Evolutionary conservation across 2,113 vertebrate species (phyloP), one percentile per base, ranked within the genome.

Genomic region (Sterna hirundo): DNA sequence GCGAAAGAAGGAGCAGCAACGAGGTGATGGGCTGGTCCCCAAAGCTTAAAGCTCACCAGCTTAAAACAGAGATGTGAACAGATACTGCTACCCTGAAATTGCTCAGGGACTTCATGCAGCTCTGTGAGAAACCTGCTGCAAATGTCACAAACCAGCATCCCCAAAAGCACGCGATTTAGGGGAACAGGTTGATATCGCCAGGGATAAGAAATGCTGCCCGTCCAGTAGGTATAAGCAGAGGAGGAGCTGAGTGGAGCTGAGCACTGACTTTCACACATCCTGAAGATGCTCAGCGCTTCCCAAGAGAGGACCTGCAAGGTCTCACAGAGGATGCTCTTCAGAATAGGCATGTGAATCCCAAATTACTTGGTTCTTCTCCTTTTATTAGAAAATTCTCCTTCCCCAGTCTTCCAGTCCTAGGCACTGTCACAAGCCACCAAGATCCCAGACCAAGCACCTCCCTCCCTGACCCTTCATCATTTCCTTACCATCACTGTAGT

Each of bases 401-500:
- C 29, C 46, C 65, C 60, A 25, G 23, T 34, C 15, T 74, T 52
- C 29, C 52, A 44, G 52, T 13, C 25, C 77, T 49, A 65, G 57
- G 51, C 26, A 34, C 1, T 32, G 81, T 9, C 71, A 52, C 4
- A 36, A 83, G 42, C 26, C 78, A 38, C 2, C 0, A 0, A 25
- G 51, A 65, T 7, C 44, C 29, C 13, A 9, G 29, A 21, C 9
- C 1, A 5, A 30, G 8, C 70, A 17, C 9, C 51, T 36, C 83
- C 36, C 62, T 66, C 26, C 51, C 51, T 0, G 0, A 9, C 36
- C 27, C 79, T 13, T 23, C 29, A 16, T 4, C 29, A 1, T 13
- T 42, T 71, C 71, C 98, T 99, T 98, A 99, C 99, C 99, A 0
- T 99, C 99, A 9, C 98, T 98, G 80, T 99, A 99, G 97, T 99